These are phyloP conservation scores for Cephus pulcher DNA, from an alignment of 2,888 invertebrate species.

Conservation along the genomic window DNA sequence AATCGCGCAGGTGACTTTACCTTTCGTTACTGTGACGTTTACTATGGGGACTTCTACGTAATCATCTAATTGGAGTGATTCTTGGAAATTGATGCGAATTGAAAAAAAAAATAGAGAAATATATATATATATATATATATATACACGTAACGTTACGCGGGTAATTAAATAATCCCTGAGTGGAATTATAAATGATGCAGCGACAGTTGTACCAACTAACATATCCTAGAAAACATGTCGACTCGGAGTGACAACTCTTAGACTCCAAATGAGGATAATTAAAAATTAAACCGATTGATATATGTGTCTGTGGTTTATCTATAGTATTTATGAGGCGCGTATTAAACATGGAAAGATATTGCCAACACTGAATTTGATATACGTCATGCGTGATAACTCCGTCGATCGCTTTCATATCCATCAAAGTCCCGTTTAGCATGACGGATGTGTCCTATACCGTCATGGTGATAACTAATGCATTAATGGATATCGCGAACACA, in stretches of 20 bases:
- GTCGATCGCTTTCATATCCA: constrained; percentile 43
- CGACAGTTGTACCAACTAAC: neutral
- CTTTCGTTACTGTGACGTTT: neutral
- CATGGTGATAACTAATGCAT: neutral
- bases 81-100: neutral
- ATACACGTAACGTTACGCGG: neutral
- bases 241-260: neutral
- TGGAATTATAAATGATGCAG: neutral
- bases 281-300: neutral
- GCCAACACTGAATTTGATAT: constrained; percentile 34
- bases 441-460: neutral
- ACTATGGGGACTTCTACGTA: neutral
- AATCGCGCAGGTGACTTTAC: neutral
- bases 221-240: neutral
- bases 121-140: neutral
- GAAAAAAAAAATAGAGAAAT: neutral
- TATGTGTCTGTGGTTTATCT: neutral
- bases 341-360: neutral
- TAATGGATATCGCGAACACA: neutral
- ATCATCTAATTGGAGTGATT: neutral
- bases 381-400: constrained; percentile 3
- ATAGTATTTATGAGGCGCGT: neutral
- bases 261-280: neutral
- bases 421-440: constrained; percentile 44
- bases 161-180: neutral